A percentile compares a stretch with the other conserved stretches of the same genome.
Conservation (phyloP, 2,113 vertebrate species). For the Edolisoma coerulescens region DNA sequence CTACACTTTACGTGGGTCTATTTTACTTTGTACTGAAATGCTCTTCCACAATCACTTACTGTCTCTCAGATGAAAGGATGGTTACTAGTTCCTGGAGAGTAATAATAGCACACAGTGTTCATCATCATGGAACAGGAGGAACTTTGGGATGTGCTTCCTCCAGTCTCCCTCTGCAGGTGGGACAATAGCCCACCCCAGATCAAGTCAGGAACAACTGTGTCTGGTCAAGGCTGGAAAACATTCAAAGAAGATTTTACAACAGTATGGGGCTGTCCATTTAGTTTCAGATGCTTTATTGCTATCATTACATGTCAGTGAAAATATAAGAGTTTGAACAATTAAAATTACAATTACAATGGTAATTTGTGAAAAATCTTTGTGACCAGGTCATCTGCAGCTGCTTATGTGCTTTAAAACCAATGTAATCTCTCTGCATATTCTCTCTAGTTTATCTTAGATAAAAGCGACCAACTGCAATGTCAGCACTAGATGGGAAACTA, state of each 20-base stretch:
- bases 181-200: accelerated
- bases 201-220: neutral
- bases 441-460: neutral
- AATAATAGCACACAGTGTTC: neutral
- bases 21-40: neutral
- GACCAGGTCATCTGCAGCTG: neutral
- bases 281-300: neutral
- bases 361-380: neutral
- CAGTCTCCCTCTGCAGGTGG: neutral
- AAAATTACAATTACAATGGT: neutral
- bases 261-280: neutral
- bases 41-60: neutral
- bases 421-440: neutral
- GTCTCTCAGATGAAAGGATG: neutral
- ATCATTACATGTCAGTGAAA: neutral
- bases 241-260: neutral
- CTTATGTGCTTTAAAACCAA: neutral
- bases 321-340: neutral
- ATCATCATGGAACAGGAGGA: neutral
- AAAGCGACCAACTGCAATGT: neutral
- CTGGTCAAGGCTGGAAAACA: neutral
- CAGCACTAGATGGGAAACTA: neutral
- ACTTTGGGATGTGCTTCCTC: neutral
- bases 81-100: neutral
- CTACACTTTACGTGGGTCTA: neutral